Conservation (phyloP, 1,140 invertebrate genomes). For the Heliconius melpomene region DNA sequence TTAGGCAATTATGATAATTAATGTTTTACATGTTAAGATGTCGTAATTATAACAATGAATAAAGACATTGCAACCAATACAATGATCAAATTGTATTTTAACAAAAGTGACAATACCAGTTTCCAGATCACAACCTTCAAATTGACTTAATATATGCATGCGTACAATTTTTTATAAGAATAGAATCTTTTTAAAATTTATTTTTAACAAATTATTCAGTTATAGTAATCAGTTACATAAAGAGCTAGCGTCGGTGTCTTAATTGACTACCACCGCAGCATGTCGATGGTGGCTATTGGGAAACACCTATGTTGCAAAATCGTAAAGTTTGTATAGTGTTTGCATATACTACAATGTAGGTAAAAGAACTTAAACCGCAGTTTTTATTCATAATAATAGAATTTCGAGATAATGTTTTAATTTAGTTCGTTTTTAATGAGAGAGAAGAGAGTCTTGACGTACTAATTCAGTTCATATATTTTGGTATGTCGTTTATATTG, state of each 20-base stretch:
- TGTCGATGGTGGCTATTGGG: conserved; percentile 15
- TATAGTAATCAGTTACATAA: conserved; percentile 20
- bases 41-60: conserved; percentile 4
- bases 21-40: background rate
- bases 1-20: background rate
- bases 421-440: no score
- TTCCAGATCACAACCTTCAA: background rate
- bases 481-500: no score
- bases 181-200: background rate
- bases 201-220: background rate
- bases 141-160: background rate
- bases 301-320: conserved; percentile 14
- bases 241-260: background rate
- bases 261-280: conserved; percentile 13
- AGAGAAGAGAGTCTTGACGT: no score
- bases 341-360: background rate
- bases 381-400: background rate
- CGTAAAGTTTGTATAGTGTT: background rate
- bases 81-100: background rate
- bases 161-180: background rate
- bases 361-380: background rate
- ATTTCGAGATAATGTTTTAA: no score
- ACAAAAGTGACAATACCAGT: background rate
- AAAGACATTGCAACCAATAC: background rate
- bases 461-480: no score